These are phyloP conservation scores for Himalopsyche anomala DNA, from an alignment of 2,888 invertebrate species.

Conservation along the genomic window DNA sequence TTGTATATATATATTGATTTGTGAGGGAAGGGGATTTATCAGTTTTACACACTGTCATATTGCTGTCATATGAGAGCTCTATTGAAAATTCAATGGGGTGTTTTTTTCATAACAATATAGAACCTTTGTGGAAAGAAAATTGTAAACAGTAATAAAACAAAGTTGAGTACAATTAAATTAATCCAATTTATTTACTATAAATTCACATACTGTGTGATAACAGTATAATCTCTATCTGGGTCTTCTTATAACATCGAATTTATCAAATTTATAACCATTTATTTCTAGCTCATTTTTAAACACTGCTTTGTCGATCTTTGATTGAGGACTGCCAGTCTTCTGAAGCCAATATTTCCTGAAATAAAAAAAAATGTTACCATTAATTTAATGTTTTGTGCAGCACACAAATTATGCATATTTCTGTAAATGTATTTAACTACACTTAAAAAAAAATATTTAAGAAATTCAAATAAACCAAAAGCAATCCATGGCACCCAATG, in stretches of 20 bases:
- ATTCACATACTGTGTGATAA: neutral
- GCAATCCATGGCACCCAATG: too few species aligned
- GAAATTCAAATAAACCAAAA: too few species aligned
- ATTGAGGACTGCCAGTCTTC: constrained; percentile 84
- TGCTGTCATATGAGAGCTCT: too few species aligned
- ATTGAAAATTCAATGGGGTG: too few species aligned
- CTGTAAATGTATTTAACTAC: too few species aligned
- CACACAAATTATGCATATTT: too few species aligned
- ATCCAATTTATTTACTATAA: constrained; percentile 2
- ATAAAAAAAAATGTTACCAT: constrained; percentile 58
- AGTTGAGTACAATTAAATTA: neutral
- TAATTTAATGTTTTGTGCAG: neutral
- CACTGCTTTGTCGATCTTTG: constrained; percentile 83
- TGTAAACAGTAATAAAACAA: neutral
- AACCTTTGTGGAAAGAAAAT: too few species aligned
- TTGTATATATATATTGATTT: too few species aligned
- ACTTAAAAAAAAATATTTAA: too few species aligned
- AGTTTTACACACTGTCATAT: too few species aligned
- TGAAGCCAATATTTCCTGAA: constrained; percentile 78
- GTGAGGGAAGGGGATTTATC: too few species aligned
- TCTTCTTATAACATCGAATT: constrained; percentile 70
- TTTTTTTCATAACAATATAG: too few species aligned
- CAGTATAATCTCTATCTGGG: neutral
- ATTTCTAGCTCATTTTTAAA: constrained; percentile 82
- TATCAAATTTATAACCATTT: constrained; percentile 72